Evolutionary conservation across 2,888 invertebrate genomes (phyloP), one percentile per base, ranked within the genome.

Genomic region (Orthosia incerta): DNA sequence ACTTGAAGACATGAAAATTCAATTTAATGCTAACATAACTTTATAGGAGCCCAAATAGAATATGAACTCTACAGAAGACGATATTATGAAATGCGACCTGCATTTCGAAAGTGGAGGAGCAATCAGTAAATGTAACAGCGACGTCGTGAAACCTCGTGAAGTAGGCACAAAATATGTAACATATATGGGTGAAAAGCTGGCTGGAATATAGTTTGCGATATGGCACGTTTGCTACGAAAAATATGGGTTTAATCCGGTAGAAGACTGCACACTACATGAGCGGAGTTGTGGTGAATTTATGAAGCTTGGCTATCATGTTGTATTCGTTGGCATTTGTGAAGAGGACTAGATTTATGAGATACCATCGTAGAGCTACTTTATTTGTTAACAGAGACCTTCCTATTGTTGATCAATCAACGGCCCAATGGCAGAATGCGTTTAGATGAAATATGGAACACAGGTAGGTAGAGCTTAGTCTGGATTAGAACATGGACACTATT

Each of bases 221-320:
- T 75, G 88, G 88, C 92, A 90, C 90, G 90, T 86, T 87, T 85
- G 76, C 80, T 66, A 72, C 76, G 79, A 86, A 87, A 91, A 86
- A 90, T 90, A 91, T 89, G 89, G 69, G 71, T 79, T 65, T 84
- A 79, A 89, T 88, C 87, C 84, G 71, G 80, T 75, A 80, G 70
- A 79, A 86, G 79, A 77, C 79, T 76, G 71, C 70, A 71, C 51
- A 72, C 61, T 70, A 71, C 64, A 66, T 61, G 67, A 59, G 53
- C 72, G 62, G 75, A 76, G 77, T 73, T 73, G 70, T 73, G 61
- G 48, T 62, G 39, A 80, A 80, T 72, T 83, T 79, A 71, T 79
- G 83, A 84, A 81, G 77, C 79, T 60, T 71, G 26, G 26, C 26
- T 20, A 61, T 65, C 16, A 53, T 57, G 63, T 74, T 67, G 31